Conservation (phyloP, 1,140 invertebrate genomes). For the Nilaparvata lugens region DNA sequence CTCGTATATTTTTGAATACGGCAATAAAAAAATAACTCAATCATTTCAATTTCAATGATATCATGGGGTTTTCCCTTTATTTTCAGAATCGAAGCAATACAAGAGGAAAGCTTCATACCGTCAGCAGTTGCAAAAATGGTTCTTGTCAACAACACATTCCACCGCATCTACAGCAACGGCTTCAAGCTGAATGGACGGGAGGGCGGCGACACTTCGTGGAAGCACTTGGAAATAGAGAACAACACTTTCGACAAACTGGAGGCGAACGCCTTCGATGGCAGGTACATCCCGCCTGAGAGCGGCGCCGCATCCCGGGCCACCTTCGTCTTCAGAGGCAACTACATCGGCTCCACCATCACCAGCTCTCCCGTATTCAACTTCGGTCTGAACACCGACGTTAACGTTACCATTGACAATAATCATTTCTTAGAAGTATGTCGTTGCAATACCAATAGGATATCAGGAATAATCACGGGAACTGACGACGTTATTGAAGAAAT, state of each 20-base stretch:
- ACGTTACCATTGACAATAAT: slow-evolving; percentile 30
- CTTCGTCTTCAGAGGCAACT: slow-evolving; percentile 20
- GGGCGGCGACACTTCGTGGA: slow-evolving; percentile 36
- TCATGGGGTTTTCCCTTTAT: slow-evolving; percentile 14
- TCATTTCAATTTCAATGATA: too few species aligned
- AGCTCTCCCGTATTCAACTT: slow-evolving; percentile 45
- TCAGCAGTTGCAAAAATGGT: slow-evolving; percentile 45
- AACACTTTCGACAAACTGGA: slow-evolving; percentile 51
- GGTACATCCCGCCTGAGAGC: slow-evolving; percentile 22
- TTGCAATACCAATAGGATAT: not conserved
- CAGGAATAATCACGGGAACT: too few species aligned
- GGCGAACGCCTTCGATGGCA: slow-evolving; percentile 41
- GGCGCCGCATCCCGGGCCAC: slow-evolving; percentile 9
- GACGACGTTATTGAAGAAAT: too few species aligned
- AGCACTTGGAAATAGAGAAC: slow-evolving; percentile 47
- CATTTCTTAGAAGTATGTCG: slow-evolving; percentile 44
- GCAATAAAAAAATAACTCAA: slow-evolving; percentile 4
- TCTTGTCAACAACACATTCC: slow-evolving; percentile 51
- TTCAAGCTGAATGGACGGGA: slow-evolving; percentile 42
- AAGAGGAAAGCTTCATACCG: slow-evolving; percentile 46
- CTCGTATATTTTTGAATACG: slow-evolving; percentile 1
- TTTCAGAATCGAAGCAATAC: slow-evolving; percentile 51
- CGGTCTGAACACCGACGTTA: slow-evolving; percentile 48
- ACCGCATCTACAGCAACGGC: slow-evolving; percentile 41
- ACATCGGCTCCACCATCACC: slow-evolving; percentile 10